Conservation (phyloP, 2,888 invertebrate genomes). For the Mamestra brassicae region DNA sequence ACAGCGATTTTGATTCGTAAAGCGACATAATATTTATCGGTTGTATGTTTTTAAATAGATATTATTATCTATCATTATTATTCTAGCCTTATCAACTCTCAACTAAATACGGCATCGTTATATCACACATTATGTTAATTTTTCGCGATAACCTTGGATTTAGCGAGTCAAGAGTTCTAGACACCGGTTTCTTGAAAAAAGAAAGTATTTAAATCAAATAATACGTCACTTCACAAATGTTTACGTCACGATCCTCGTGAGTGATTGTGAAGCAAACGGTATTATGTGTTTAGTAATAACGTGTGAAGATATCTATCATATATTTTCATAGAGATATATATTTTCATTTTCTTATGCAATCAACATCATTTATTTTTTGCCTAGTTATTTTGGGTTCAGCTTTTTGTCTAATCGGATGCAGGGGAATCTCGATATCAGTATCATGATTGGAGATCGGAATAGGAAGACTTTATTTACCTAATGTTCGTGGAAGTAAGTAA, state of each 20-base stretch:
- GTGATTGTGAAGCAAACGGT: conserved; percentile 1
- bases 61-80: neutral
- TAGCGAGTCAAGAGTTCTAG: neutral
- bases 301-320: too few species aligned
- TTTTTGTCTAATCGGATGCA: too few species aligned
- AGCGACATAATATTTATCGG: too few species aligned
- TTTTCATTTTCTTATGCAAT: neutral
- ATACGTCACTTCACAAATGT: neutral
- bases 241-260: conserved; percentile 21
- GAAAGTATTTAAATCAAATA: conserved; percentile 31
- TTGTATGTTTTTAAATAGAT: neutral
- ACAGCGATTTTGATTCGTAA: neutral
- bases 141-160: conserved; percentile 20
- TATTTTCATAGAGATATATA: too few species aligned
- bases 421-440: too few species aligned
- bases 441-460: too few species aligned
- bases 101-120: conserved; percentile 5
- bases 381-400: too few species aligned
- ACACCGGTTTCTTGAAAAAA: conserved; percentile 16
- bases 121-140: neutral
- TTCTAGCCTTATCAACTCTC: neutral
- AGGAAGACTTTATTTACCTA: too few species aligned
- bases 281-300: conserved; percentile 2
- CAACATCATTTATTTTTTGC: neutral
- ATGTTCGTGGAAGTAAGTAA: too few species aligned